Percentiles rank a stretch among this genome's conserved stretches.
Evolutionary conservation across 2,113 vertebrate genomes (phyloP).

Genomic region (Psittacara wagleri): DNA sequence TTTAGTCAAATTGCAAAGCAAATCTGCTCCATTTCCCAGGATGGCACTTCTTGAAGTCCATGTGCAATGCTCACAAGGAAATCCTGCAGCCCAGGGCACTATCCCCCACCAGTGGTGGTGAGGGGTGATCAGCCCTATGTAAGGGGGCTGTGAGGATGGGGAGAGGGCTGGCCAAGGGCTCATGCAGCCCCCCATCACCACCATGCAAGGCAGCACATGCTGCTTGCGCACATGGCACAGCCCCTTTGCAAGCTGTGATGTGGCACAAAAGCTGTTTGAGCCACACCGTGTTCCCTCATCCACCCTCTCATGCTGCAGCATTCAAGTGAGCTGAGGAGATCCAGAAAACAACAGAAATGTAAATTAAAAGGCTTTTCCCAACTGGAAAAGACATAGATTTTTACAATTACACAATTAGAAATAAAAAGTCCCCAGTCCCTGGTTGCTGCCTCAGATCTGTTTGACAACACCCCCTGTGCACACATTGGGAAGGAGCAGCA

Average conservation of each 20-base stretch:
- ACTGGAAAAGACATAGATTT: background rate
- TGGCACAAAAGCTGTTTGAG: background rate
- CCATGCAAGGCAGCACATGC: accelerated
- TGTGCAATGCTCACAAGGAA: background rate
- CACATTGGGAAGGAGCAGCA: background rate
- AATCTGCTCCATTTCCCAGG: background rate
- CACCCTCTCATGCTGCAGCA: background rate
- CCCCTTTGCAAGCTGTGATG: accelerated
- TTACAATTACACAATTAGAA: background rate
- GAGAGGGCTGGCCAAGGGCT: background rate
- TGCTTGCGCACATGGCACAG: accelerated
- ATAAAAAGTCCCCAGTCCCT: background rate
- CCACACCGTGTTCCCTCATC: background rate
- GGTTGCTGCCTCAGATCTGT: background rate
- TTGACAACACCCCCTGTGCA: accelerated
- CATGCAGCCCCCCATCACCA: background rate
- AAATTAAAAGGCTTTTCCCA: background rate
- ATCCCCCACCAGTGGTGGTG: background rate
- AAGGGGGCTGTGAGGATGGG: background rate
- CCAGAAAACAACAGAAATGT: background rate
- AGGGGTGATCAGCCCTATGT: background rate
- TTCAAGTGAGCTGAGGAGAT: background rate
- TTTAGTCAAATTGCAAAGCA: background rate
- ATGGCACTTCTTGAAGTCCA: background rate
- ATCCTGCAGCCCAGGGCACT: background rate